Evolutionary conservation across 1,140 invertebrate species (phyloP).

Genomic region (Dryas iulia): DNA sequence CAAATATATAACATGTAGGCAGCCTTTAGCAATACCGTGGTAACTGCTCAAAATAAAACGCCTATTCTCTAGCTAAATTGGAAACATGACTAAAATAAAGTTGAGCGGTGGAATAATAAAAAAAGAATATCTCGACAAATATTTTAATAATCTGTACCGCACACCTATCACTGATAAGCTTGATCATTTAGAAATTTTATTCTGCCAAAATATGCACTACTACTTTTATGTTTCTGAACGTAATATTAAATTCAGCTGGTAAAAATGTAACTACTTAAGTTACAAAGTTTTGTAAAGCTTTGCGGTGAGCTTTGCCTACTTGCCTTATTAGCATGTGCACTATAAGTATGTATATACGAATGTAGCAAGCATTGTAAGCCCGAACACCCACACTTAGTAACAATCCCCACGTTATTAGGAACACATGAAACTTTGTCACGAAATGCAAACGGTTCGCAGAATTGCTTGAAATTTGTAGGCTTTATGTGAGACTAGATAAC

Average conservation of each 20-base stretch:
- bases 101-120: too few species aligned
- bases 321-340: neutral
- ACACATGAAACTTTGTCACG: conserved; percentile 8
- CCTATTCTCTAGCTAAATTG: neutral
- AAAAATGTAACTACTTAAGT: too few species aligned
- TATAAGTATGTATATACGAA: neutral
- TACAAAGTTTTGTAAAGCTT: too few species aligned
- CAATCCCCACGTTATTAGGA: conserved; percentile 5
- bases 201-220: too few species aligned
- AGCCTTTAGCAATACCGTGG: neutral
- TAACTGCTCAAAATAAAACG: neutral
- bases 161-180: too few species aligned
- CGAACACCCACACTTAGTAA: neutral
- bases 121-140: too few species aligned
- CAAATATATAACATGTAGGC: neutral
- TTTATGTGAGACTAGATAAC: neutral
- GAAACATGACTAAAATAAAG: neutral
- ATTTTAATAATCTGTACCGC: too few species aligned
- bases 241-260: too few species aligned
- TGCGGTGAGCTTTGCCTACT: neutral
- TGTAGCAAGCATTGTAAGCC: neutral
- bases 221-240: too few species aligned
- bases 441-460: conserved; percentile 3
- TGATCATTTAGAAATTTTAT: too few species aligned
- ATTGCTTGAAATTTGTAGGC: conserved; percentile 3